Evolutionary conservation across 2,888 invertebrate species (phyloP).

Genomic region (Catonia carolina): DNA sequence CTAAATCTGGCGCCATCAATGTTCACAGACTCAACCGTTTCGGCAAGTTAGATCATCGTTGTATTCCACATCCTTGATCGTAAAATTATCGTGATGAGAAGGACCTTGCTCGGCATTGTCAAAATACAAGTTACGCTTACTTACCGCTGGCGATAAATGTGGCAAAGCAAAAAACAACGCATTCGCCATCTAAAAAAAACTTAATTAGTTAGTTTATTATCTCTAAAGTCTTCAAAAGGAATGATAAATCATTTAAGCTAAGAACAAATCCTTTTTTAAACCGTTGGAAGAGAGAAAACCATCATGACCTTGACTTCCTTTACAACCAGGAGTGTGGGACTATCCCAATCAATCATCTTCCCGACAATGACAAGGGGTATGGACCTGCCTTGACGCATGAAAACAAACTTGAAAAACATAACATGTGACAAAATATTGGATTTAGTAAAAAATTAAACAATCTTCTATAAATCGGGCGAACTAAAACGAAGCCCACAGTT

Average conservation of each 20-base stretch:
- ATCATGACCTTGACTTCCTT: too few species aligned
- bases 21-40: conserved; percentile 77
- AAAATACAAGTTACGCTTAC: conserved; percentile 83
- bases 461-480: too few species aligned
- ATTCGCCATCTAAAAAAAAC: conserved; percentile 53
- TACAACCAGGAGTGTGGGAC: too few species aligned
- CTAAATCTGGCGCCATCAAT: conserved; percentile 75
- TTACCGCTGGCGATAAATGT: conserved; percentile 65
- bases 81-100: conserved; percentile 56
- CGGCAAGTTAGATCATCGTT: conserved; percentile 56
- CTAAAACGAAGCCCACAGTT: too few species aligned
- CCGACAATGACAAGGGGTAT: too few species aligned
- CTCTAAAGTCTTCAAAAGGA: background rate
- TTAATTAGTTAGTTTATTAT: background rate
- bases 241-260: too few species aligned
- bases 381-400: too few species aligned
- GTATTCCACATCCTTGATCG: conserved; percentile 59
- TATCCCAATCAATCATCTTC: too few species aligned
- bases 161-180: conserved; percentile 85
- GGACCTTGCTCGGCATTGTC: conserved; percentile 52
- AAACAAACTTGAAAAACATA: too few species aligned
- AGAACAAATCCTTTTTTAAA: background rate
- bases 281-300: too few species aligned
- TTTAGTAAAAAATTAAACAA: too few species aligned
- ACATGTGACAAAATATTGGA: too few species aligned